phyloP scores from a whole-genome alignment of 2,888 invertebrate species.

The Chesias legatella region DNA sequence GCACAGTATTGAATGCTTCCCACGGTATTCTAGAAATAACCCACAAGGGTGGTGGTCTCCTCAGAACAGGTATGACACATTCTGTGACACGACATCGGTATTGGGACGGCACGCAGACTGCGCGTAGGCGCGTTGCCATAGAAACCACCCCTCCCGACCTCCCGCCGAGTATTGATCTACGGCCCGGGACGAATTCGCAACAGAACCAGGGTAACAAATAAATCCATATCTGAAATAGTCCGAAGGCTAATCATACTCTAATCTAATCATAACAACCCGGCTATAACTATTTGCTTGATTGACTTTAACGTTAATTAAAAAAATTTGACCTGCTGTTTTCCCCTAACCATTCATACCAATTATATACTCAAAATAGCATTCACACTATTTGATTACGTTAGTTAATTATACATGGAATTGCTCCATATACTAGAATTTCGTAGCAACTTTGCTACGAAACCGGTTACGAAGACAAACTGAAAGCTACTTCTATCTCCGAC shows the following conservation, averaged over 20 bases:
- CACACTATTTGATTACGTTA: too few species aligned
- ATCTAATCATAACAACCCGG: neutral
- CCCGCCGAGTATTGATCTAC: constrained; percentile 55
- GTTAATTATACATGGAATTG: too few species aligned
- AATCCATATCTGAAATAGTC: constrained; percentile 18
- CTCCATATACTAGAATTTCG: too few species aligned
- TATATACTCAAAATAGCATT: too few species aligned
- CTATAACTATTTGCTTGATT: neutral
- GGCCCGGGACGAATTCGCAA: constrained; percentile 38
- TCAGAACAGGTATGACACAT: too few species aligned
- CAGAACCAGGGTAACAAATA: constrained; percentile 41
- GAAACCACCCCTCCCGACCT: constrained; percentile 41
- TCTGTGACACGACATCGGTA: constrained; percentile 2
- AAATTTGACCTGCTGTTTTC: too few species aligned
- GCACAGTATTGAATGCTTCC: constrained; percentile 35
- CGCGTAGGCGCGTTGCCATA: constrained; percentile 75
- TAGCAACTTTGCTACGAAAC: too few species aligned
- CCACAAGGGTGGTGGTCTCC: constrained; percentile 8
- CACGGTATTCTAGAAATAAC: constrained; percentile 53
- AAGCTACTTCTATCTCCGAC: too few species aligned
- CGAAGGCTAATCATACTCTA: neutral
- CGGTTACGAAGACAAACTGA: too few species aligned
- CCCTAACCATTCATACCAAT: too few species aligned
- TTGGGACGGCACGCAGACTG: constrained; percentile 44
- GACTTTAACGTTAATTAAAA: too few species aligned